Evolutionary conservation across 2,888 invertebrate genomes (phyloP).

Genomic region (Conchocele bisecta): DNA sequence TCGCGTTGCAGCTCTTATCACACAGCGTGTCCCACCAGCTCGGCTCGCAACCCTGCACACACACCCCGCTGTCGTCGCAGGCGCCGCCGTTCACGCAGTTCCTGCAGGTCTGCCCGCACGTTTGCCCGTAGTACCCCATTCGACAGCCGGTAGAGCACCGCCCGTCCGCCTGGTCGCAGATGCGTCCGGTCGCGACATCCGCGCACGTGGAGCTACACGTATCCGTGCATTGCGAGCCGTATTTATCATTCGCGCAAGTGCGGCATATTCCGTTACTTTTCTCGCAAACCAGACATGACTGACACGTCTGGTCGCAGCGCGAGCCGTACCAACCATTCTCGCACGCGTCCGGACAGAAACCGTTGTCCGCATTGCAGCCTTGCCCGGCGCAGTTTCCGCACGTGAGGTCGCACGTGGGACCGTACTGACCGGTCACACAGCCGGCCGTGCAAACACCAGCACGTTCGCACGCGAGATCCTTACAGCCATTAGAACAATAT

Average conservation of each 20-base stretch:
- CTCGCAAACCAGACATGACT: too few relatives aligned
- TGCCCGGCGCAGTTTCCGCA: constrained; percentile 31
- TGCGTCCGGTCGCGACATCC: background rate
- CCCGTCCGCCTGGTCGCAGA: constrained; percentile 29
- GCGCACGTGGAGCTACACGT: constrained; percentile 13
- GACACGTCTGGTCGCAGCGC: too few relatives aligned
- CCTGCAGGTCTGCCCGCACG: too few relatives aligned
- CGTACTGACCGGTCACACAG: constrained; percentile 36
- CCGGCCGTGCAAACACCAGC: constrained; percentile 33
- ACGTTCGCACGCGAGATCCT: constrained; percentile 2
- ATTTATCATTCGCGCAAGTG: too few relatives aligned
- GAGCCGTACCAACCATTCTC: constrained; percentile 16
- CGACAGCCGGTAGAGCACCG: too few relatives aligned
- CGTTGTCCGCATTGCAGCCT: constrained; percentile 18
- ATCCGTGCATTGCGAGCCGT: constrained; percentile 11
- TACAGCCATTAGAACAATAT: constrained; percentile 37
- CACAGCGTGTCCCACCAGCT: constrained; percentile 32
- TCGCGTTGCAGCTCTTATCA: background rate
- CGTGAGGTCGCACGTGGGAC: constrained; percentile 18
- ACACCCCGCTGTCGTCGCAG: too few relatives aligned
- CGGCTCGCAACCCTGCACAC: constrained; percentile 28
- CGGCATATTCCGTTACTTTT: too few relatives aligned
- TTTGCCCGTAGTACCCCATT: too few relatives aligned
- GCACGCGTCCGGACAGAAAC: constrained; percentile 11
- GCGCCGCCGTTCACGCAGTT: too few relatives aligned